These are phyloP conservation scores for Pelobates cultripes DNA, from an alignment of 2,797 vertebrate genomes.

Conservation along the genomic window DNA sequence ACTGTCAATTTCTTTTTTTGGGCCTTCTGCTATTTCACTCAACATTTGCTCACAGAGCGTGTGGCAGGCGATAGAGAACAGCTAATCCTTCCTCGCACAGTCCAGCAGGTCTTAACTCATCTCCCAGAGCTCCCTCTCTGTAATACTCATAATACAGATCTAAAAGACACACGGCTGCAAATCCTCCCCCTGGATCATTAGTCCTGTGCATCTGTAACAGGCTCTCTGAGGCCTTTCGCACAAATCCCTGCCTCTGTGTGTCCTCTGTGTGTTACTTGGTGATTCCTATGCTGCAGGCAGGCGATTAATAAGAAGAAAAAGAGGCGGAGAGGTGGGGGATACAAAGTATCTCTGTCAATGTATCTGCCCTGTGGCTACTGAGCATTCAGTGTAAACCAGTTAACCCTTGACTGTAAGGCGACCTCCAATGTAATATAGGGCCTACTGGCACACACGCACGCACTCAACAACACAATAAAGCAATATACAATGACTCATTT, in stretches of 20 bases:
- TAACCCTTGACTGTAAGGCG: not conserved
- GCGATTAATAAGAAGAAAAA: slow-evolving; percentile 29
- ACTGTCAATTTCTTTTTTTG: not conserved
- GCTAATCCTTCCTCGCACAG: slow-evolving; percentile 52
- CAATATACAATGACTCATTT: too few relatives aligned
- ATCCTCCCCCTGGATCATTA: slow-evolving; percentile 49
- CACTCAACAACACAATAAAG: too few relatives aligned
- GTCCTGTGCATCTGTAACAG: slow-evolving; percentile 35
- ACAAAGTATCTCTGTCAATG: slow-evolving; percentile 8
- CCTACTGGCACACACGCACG: not conserved
- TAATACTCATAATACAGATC: slow-evolving; percentile 44
- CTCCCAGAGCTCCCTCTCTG: slow-evolving; percentile 38
- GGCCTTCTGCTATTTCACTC: slow-evolving; percentile 56
- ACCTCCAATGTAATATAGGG: not conserved
- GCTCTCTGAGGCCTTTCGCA: slow-evolving; percentile 32
- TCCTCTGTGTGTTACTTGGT: slow-evolving; percentile 40
- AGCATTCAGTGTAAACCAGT: not conserved
- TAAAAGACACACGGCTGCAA: slow-evolving; percentile 42
- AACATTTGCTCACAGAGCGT: slow-evolving; percentile 39
- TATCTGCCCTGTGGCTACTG: not conserved
- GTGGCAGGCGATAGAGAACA: slow-evolving; percentile 53
- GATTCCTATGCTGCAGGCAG: slow-evolving; percentile 29
- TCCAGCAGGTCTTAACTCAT: slow-evolving; percentile 38
- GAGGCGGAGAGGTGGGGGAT: slow-evolving; percentile 7
- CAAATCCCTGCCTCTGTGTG: slow-evolving; percentile 27